phyloP scores from a whole-genome alignment of 2,797 vertebrate genomes.

The Xenops minutus region DNA sequence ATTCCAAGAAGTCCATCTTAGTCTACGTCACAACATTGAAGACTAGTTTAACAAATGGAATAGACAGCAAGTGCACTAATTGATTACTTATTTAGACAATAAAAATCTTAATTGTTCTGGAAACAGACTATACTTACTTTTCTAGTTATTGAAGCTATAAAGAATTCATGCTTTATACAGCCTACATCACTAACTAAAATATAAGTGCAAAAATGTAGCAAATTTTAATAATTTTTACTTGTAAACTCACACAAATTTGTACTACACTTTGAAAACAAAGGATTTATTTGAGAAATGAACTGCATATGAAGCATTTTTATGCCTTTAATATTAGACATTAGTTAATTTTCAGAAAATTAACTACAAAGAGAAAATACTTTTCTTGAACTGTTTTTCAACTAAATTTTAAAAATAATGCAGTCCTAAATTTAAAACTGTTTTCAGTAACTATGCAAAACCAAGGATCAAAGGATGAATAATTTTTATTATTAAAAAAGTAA shows the following conservation, averaged over 20 bases:
- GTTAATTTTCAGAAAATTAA: not conserved
- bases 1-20: not conserved
- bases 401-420: not conserved
- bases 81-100: not conserved
- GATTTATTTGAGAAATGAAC: not conserved
- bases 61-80: not conserved
- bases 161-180: not conserved
- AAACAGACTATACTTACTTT: not conserved
- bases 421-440: not conserved
- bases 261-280: rapidly evolving
- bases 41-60: not conserved
- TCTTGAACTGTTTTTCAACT: not conserved
- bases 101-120: not conserved
- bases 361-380: not conserved
- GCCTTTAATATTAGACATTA: not conserved
- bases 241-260: not conserved
- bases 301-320: not conserved
- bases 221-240: not conserved
- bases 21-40: rapidly evolving
- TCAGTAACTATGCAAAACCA: not conserved
- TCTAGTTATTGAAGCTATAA: not conserved
- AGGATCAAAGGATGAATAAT: not conserved
- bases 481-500: not conserved
- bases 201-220: not conserved
- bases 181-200: not conserved